A percentile compares a stretch with the other conserved stretches of the same genome.
Evolutionary conservation across 2,888 invertebrate genomes (phyloP).

Genomic region (Hirtodrosophila histrioides): DNA sequence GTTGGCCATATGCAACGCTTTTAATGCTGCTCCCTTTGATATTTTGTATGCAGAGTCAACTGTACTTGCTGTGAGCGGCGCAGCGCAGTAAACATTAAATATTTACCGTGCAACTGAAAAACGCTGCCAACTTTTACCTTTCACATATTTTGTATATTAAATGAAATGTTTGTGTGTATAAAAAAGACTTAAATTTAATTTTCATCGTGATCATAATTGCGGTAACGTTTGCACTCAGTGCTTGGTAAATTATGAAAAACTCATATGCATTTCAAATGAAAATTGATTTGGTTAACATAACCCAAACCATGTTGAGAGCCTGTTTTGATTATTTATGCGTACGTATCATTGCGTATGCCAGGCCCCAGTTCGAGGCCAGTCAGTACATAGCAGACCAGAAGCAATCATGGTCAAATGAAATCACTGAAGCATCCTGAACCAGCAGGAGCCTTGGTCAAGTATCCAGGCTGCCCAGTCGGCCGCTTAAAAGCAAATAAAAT

Average conservation of each 20-base stretch:
- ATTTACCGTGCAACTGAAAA: slow-evolving; percentile 54
- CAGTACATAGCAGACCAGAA: slow-evolving; percentile 25
- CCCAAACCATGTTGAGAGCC: slow-evolving; percentile 10
- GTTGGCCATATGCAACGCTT: slow-evolving; percentile 5
- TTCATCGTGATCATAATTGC: slow-evolving; percentile 32
- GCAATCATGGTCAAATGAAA: slow-evolving; percentile 60
- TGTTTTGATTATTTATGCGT: slow-evolving; percentile 59
- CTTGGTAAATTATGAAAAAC: slow-evolving; percentile 41
- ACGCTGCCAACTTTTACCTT: slow-evolving; percentile 24
- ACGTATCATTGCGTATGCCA: slow-evolving; percentile 7
- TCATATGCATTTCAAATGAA: slow-evolving; percentile 51
- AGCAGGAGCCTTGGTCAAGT: slow-evolving; percentile 31
- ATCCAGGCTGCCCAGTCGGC: slow-evolving; percentile 45
- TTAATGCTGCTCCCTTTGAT: neutral
- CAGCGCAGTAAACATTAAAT: slow-evolving; percentile 54
- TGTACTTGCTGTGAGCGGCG: slow-evolving; percentile 19
- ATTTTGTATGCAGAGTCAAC: neutral
- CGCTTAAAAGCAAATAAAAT: slow-evolving; percentile 74
- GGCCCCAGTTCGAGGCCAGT: neutral
- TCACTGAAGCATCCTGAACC: slow-evolving; percentile 51
- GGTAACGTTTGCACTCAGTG: slow-evolving; percentile 3
- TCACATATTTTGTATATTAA: slow-evolving; percentile 42
- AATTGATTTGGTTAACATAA: slow-evolving; percentile 56
- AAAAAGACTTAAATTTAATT: slow-evolving; percentile 28
- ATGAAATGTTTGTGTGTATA: slow-evolving; percentile 15